Conservation (phyloP, 2,797 vertebrate genomes). For the Streptopelia turtur region DNA sequence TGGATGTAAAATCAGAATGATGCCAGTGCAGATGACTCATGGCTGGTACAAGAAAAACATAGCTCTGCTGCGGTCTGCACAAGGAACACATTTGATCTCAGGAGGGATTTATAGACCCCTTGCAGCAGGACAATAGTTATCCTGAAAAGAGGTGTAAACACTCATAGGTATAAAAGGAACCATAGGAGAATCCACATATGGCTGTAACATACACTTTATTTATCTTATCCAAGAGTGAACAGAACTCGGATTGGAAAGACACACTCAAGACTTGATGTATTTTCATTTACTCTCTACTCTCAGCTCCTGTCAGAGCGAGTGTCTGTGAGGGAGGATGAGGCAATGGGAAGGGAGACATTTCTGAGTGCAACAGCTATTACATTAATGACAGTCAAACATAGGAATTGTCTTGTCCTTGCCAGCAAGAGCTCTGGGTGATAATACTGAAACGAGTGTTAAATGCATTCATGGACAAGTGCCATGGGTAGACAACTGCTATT, state of each 20-base stretch:
- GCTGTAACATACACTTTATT: neutral
- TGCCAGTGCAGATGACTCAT: neutral
- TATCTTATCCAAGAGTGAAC: neutral
- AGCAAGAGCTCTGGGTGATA: neutral
- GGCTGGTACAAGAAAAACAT: neutral
- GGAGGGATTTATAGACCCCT: neutral
- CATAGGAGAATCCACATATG: neutral
- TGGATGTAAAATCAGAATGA: neutral
- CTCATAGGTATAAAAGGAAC: neutral
- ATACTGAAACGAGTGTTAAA: neutral
- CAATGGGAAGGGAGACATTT: neutral
- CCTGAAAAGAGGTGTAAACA: neutral
- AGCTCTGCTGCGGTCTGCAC: neutral
- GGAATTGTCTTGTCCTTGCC: neutral
- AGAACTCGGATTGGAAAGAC: neutral
- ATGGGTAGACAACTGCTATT: neutral
- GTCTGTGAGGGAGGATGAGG: neutral
- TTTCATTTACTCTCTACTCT: neutral
- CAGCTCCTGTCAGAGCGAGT: neutral
- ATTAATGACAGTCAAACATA: neutral
- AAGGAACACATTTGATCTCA: neutral
- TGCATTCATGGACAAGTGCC: neutral
- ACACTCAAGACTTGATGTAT: neutral
- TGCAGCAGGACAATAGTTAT: neutral
- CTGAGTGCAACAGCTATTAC: neutral